These are phyloP conservation scores for Syncerus caffer DNA, from an alignment of 2,797 vertebrate genomes.

Conservation along the genomic window DNA sequence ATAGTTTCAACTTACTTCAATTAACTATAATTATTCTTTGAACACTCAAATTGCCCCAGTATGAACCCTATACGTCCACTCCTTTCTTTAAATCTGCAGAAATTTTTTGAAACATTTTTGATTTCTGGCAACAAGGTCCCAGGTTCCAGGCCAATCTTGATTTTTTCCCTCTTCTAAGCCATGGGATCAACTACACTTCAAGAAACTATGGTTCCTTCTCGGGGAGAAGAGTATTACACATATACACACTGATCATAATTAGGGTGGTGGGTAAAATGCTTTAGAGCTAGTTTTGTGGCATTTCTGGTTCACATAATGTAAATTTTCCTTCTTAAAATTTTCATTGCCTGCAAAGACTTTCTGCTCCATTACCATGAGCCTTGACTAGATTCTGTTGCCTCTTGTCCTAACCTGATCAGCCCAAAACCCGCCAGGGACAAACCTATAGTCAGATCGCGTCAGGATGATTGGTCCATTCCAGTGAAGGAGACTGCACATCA, in stretches of 20 bases:
- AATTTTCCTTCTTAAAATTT: neutral
- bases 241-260: neutral
- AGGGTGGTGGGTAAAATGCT: neutral
- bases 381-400: neutral
- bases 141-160: neutral
- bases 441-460: neutral
- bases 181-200: neutral
- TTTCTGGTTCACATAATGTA: neutral
- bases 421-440: neutral
- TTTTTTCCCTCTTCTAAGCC: neutral
- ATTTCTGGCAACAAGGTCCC: neutral
- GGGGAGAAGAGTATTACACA: neutral
- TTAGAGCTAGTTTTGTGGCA: neutral
- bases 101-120: neutral
- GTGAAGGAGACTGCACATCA: neutral
- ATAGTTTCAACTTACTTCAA: neutral
- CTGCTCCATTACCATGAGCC: neutral
- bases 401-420: neutral
- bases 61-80: neutral
- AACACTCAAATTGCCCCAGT: neutral
- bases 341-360: neutral
- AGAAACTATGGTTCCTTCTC: neutral
- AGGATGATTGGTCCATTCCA: neutral
- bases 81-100: neutral
- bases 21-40: conserved; percentile 18